Evolutionary conservation across 2,797 vertebrate species (phyloP).

Genomic region (Gambelia wislizenii): DNA sequence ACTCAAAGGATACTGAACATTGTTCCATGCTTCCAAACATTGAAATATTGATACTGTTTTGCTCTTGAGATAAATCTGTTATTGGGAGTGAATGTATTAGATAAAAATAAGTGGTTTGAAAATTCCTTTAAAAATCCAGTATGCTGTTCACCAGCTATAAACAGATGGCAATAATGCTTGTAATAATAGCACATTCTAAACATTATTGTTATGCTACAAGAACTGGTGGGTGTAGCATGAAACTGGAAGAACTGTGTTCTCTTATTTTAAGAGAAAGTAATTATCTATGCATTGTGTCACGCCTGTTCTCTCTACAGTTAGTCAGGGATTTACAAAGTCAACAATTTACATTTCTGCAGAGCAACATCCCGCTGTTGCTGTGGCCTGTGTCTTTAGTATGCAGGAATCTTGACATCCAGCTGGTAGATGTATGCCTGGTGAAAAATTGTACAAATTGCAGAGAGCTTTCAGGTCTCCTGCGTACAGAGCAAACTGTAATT

Average conservation of each 20-base stretch:
- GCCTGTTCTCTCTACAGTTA: neutral
- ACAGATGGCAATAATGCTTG: accelerated
- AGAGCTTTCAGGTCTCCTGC: constrained; percentile 17
- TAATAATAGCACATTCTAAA: neutral
- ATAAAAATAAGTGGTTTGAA: constrained; percentile 30
- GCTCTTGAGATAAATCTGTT: accelerated
- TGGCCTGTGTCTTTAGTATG: constrained; percentile 15
- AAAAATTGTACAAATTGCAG: constrained; percentile 22
- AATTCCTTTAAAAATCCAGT: constrained; percentile 52
- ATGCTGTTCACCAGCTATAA: constrained; percentile 40
- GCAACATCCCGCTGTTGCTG: neutral
- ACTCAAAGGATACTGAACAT: neutral
- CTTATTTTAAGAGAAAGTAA: constrained; percentile 10
- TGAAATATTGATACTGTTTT: constrained; percentile 1
- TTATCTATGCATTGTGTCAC: neutral
- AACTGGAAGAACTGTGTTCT: neutral
- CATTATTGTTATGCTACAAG: neutral
- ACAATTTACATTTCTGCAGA: neutral
- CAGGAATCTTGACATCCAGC: constrained; percentile 6
- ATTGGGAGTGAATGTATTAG: neutral
- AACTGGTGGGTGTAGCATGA: neutral
- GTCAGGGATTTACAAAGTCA: constrained; percentile 15
- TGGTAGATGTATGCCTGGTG: constrained; percentile 14
- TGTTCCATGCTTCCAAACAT: neutral
- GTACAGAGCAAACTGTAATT: constrained; percentile 27